Base-by-base conservation (phyloP, 2,888 invertebrate species). In the Heliconius ethilla region DNA sequence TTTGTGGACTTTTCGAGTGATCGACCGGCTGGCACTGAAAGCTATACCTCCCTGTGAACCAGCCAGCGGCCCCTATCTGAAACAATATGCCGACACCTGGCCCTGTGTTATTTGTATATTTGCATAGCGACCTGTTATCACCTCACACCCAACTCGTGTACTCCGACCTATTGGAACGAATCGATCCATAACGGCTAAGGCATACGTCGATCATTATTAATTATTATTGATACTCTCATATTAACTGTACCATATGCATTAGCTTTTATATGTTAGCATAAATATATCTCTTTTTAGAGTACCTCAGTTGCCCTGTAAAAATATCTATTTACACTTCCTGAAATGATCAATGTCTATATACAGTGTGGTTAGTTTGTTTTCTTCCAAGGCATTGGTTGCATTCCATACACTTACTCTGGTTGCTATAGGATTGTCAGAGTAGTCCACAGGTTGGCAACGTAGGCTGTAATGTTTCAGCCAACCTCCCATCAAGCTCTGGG, bases 21-120 rank as follows among this genome's bases (percentile, higher is more conserved):
- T 99, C 98, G 93, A 99, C 98, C 88, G 98, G 98, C 95, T 99
- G 98, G 96, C 99, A 99, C 92, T 97, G 97, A 95, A 97, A 97
- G 95, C 97, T 98, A 96, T 99, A 99, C 92, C 97, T 97, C 92
- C 98, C 98, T 92, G 97, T 97, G 95, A 98, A 96, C 99, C 99
- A 99, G 92, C 99, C 99, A 90, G 97, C 96, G 95, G 96, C 95
- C 92, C 96, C 96, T 95, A 98, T 97, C 98, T 98, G 97, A 95
- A 96, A 96, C 94, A 95, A 94, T 90, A 93, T 85, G 87, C 92
- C 92, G 88, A 90, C 91, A 94, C 92, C 93, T 88, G 86, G 87
- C 90, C 91, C 90, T 90, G 85, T 84, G 86, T 89, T 88, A 89
- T 82, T 86, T 82, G 83, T 85, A 87, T 86, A 86, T 84, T 83